These are phyloP conservation scores for Cheilosia urbana DNA, from an alignment of 2,888 invertebrate genomes.

Conservation along the genomic window DNA sequence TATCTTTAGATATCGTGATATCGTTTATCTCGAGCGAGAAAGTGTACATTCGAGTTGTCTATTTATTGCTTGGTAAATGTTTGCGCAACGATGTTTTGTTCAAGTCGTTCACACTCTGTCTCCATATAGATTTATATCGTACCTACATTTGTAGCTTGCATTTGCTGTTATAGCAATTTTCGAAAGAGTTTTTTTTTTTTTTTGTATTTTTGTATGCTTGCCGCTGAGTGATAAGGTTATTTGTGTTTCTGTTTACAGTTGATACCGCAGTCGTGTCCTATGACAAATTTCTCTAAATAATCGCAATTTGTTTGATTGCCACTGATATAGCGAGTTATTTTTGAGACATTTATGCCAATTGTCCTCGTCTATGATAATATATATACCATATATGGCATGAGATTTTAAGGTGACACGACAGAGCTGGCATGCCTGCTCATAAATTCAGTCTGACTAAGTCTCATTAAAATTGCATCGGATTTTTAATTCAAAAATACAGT, in stretches of 20 bases:
- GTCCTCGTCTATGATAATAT: slow-evolving; percentile 46
- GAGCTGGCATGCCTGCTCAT: background rate
- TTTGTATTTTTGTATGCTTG: background rate
- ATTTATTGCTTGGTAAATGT: slow-evolving; percentile 48
- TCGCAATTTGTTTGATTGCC: slow-evolving; percentile 70
- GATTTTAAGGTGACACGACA: slow-evolving; percentile 17
- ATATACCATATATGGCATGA: background rate
- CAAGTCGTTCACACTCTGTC: slow-evolving; percentile 6
- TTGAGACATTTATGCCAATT: slow-evolving; percentile 68
- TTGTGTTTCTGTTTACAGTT: slow-evolving; percentile 49
- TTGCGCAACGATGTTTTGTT: slow-evolving; percentile 48
- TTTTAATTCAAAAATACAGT: slow-evolving; percentile 16
- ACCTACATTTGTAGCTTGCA: slow-evolving; percentile 15
- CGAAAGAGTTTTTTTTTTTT: slow-evolving; percentile 51
- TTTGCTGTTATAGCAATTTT: slow-evolving; percentile 67
- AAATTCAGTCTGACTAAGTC: slow-evolving; percentile 1
- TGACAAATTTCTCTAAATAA: slow-evolving; percentile 74
- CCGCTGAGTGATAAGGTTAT: slow-evolving; percentile 62
- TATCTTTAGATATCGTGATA: slow-evolving; percentile 54
- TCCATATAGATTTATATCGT: background rate
- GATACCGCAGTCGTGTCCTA: slow-evolving; percentile 67
- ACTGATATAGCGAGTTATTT: slow-evolving; percentile 61
- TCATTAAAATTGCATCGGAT: slow-evolving; percentile 20
- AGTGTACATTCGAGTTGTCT: slow-evolving; percentile 40
- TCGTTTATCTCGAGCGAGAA: slow-evolving; percentile 58